Evolutionary conservation across 2,888 invertebrate genomes (phyloP), one percentile per base, ranked within the genome.

Genomic region (Malacosoma neustria): DNA sequence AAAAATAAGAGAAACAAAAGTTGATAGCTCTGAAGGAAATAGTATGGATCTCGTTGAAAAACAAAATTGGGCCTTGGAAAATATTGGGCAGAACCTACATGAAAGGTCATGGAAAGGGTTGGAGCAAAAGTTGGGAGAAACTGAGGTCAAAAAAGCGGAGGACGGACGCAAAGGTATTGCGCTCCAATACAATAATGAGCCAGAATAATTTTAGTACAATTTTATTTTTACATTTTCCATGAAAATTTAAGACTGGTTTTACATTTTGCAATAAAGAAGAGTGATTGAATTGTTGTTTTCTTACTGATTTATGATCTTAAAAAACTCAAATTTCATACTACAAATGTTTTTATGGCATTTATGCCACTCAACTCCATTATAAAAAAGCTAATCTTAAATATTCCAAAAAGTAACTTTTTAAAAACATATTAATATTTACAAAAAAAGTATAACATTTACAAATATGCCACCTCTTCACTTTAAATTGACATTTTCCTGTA

Each of bases 91-190:
- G 11, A 91, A 89, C 65, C 82, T 95, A 12, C 75, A 87, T 31
- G 81, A 88, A 4, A 85, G 95, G 54, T 89, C 91, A 2, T 98
- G 97, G 97, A 90, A 89, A 60, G 98, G 98, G 1, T 80, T 98
- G 36, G 93, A 97, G 57, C 94, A 92, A 54, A 90, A 91, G 44
- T 71, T 95, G 30, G 95, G 95, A 0, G 87, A 92, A 60, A 91
- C 90, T 1, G 89, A 90, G 35, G 91, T 93, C 0, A 88, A 89
- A 41, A 71, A 88, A 41, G 90, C 92, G 4, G 88, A 89, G 46
- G 87, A 90, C 51, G 97, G 97, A 0, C 87, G 92, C 9, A 88
- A 79, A 51, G 97, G 97, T 0, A 91, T 95, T 57, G 92, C 97
- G 0, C 84, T 88, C 40, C 87, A 88, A 42, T 93, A 93, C 62